A percentile compares a stretch with the other conserved stretches of the same genome.
These are phyloP conservation scores for Cinclus cinclus DNA, from an alignment of 2,113 vertebrate species.

Conservation along the genomic window DNA sequence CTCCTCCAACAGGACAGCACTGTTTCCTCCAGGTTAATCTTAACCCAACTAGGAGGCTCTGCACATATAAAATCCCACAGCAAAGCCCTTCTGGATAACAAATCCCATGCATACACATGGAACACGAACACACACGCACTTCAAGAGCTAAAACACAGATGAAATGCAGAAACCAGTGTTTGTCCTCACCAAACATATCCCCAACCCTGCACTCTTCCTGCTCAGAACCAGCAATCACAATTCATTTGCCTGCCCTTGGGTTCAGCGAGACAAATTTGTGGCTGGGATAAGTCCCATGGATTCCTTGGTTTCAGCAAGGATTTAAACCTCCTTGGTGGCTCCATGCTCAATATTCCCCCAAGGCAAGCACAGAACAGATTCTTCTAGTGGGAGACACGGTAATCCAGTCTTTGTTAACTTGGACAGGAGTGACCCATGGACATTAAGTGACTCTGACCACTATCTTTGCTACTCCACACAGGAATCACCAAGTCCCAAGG, in stretches of 20 bases:
- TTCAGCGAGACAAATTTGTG: background rate
- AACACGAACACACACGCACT: background rate
- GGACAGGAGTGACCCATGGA: background rate
- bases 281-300: background rate
- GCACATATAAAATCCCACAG: background rate
- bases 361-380: background rate
- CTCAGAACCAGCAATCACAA: constrained; percentile 31
- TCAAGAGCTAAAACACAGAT: background rate
- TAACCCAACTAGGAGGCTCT: background rate
- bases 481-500: background rate
- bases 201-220: background rate
- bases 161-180: constrained; percentile 16
- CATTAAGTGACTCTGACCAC: background rate
- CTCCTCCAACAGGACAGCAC: background rate
- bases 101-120: fast-evolving
- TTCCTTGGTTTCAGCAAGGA: background rate
- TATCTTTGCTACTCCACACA: background rate
- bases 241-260: background rate
- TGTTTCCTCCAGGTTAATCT: background rate
- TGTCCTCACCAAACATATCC: background rate
- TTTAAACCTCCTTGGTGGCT: background rate
- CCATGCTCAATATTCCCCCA: background rate
- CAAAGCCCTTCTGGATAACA: background rate
- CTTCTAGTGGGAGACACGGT: background rate
- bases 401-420: background rate